These are phyloP conservation scores for Oreochromis grahami DNA, from an alignment of 2,797 vertebrate genomes.

Conservation along the genomic window DNA sequence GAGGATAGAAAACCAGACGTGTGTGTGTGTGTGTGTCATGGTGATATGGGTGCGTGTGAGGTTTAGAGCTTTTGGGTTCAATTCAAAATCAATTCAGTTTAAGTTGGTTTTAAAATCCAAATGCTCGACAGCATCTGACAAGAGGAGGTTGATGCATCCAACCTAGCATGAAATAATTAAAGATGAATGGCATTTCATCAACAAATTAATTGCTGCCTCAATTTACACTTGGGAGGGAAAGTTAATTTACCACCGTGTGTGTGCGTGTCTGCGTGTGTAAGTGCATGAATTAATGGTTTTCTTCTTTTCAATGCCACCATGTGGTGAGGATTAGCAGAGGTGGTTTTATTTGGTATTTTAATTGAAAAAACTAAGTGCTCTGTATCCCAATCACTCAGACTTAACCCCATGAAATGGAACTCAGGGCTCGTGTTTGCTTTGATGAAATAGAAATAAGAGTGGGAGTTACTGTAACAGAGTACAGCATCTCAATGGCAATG, in stretches of 20 bases:
- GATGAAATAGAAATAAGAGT: conserved; percentile 35
- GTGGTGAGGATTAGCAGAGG: conserved; percentile 17
- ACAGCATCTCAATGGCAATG: background rate
- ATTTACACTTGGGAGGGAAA: conserved; percentile 31
- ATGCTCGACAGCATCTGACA: background rate
- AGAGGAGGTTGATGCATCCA: conserved; percentile 3
- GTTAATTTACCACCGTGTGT: conserved; percentile 1
- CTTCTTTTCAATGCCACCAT: background rate
- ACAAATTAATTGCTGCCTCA: conserved; percentile 46
- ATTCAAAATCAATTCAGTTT: conserved; percentile 14
- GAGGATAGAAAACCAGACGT: background rate
- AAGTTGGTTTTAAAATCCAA: conserved; percentile 25
- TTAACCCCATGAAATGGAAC: conserved; percentile 18
- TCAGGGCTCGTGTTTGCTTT: conserved; percentile 11
- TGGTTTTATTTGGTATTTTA: conserved; percentile 34
- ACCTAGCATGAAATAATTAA: conserved; percentile 41
- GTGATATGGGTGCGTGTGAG: background rate
- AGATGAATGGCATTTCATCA: conserved; percentile 41
- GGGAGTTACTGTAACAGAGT: background rate
- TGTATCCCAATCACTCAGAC: conserved; percentile 20
- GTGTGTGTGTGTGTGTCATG: background rate
- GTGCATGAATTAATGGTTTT: background rate
- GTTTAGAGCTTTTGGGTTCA: background rate
- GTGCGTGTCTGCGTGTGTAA: background rate
- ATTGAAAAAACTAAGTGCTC: conserved; percentile 27